phyloP scores from a whole-genome alignment of 1,140 invertebrate species.

The Achroia grisella region DNA sequence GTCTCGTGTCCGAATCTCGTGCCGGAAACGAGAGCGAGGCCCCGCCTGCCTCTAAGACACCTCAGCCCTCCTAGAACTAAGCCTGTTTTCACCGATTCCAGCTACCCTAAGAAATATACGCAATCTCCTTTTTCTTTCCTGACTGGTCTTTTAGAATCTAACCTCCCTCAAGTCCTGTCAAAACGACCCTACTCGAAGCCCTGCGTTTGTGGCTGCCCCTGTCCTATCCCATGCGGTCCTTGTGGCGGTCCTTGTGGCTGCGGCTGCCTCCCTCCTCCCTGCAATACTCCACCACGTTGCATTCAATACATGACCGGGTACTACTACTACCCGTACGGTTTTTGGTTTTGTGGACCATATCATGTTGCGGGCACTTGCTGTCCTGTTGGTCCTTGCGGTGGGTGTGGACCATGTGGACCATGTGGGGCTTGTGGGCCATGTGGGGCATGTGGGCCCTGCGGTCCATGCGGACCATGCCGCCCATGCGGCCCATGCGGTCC shows the following conservation, averaged over 20 bases:
- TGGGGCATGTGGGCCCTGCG: conserved; percentile 26
- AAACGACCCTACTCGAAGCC: conserved; percentile 19
- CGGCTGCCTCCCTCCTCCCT: conserved; percentile 42
- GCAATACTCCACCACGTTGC: conserved; percentile 43
- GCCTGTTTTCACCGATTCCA: conserved; percentile 1
- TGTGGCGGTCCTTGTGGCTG: conserved; percentile 72
- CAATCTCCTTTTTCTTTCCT: not conserved
- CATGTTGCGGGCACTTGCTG: conserved; percentile 30
- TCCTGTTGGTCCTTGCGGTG: conserved; percentile 13
- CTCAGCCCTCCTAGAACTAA: conserved; percentile 12
- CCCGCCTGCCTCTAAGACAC: conserved; percentile 2
- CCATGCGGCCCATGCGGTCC: conserved; percentile 26
- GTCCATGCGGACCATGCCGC: conserved; percentile 29
- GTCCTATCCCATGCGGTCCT: conserved; percentile 74
- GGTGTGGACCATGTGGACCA: conserved; percentile 8
- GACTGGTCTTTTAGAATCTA: not conserved
- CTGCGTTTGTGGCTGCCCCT: conserved; percentile 19
- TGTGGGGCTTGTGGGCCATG: conserved; percentile 21
- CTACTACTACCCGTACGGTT: conserved; percentile 61
- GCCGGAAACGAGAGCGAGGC: conserved; percentile 3
- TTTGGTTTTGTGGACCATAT: conserved; percentile 61
- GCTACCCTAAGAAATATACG: not conserved
- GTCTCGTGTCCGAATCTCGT: conserved; percentile 26
- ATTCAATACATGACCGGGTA: conserved; percentile 62
- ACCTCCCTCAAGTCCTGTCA: not conserved